Base-by-base conservation (phyloP, 2,888 invertebrate species). In the Idaea biselata region DNA sequence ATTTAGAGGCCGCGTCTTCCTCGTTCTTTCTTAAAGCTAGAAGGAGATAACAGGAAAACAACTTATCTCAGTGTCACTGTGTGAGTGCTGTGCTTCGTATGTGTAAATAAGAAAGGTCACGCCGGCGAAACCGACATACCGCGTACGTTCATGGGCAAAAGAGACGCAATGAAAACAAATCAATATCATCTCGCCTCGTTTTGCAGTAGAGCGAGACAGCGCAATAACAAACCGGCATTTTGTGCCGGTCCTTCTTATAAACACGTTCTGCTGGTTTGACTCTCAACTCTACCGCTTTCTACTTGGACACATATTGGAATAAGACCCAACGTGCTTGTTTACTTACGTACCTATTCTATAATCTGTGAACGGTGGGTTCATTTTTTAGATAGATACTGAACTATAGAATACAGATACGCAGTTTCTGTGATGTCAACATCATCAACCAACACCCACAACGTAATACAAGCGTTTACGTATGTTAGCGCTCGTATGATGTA, bases 121-220 rank as follows among this genome's bases (percentile, higher is more conserved):
- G 78, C 76, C 66, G 76, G 71, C 74, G 90, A 86, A 84, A 91
- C 80, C 73, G 76, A 84, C 78, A 72, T 77, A 80, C 79, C 85
- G 88, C 82, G 76, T 74, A 72, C 74, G 73, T 73, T 77, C 78
- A 78, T 78, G 81, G 74, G 90, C 71, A 77, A 79, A 86, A 91
- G 78, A 85, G 93, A 91, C 82, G 88, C 89, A 87, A 88, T 89
- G 93, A 93, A 93, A 93, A 93, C 93, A 93, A 93, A 93, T 93
- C 91, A 90, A 93, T 91, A 90, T 85, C 85, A 88, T 88, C 88
- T 86, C 82, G 79, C 74, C 69, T 78, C 78, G 83, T 86, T 87
- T 85, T 81, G 84, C 84, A 81, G 76, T 80, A 80, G 91, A 90
- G 79, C 82, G 91, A 88, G 92, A 90, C 79, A 79, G 87, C 86